Evolutionary conservation across 2,113 vertebrate species (phyloP).

Genomic region (Serilophus lunatus): DNA sequence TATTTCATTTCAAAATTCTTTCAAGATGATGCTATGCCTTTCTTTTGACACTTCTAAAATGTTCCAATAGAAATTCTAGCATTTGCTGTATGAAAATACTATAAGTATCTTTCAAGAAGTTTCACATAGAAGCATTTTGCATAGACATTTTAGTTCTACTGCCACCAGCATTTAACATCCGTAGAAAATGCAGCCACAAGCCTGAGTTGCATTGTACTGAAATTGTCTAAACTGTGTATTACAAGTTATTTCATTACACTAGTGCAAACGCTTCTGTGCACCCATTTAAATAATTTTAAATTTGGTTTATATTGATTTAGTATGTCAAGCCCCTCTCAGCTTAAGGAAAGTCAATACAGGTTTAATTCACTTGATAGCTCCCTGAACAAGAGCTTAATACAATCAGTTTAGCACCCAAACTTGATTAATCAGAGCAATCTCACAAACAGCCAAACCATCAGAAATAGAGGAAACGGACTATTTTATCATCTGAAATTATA

Average conservation of each 20-base stretch:
- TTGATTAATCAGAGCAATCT: neutral
- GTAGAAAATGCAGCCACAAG: neutral
- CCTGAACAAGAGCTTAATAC: neutral
- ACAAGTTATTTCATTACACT: slow-evolving; percentile 3
- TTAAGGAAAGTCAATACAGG: neutral
- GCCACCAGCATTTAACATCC: neutral
- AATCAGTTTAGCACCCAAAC: slow-evolving; percentile 9
- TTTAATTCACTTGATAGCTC: slow-evolving; percentile 23
- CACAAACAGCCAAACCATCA: neutral
- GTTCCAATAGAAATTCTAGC: neutral
- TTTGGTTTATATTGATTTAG: slow-evolving; percentile 21
- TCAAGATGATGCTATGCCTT: neutral
- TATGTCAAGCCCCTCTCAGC: neutral
- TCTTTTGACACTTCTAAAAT: neutral
- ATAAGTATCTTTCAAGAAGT: neutral
- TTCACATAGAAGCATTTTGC: neutral
- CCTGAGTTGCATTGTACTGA: neutral
- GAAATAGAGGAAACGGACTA: neutral
- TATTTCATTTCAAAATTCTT: neutral
- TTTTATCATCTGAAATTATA: neutral
- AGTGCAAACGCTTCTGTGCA: neutral
- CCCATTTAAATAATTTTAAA: slow-evolving; percentile 13
- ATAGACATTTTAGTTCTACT: neutral
- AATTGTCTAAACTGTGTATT: neutral
- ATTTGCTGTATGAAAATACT: neutral